Base-by-base conservation (phyloP, 2,113 vertebrate species). In the Orientallactaga bullata region DNA sequence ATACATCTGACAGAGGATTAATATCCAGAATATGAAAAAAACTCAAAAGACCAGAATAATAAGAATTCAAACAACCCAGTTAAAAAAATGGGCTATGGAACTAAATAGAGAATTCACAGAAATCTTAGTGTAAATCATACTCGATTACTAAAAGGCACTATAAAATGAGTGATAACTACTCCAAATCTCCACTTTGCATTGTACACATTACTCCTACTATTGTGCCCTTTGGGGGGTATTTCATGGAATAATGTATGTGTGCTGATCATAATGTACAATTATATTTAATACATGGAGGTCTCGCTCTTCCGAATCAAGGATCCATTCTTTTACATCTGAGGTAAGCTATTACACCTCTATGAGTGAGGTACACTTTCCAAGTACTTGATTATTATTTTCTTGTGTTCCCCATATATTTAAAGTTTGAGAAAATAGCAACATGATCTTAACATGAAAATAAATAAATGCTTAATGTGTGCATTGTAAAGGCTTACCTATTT, bases 241-340 rank as follows among this genome's bases (percentile, higher is more conserved):
- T 4, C 37, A 30, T 79, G 10, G 9, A 23, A 66, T 72, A 47
- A 47, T 47, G 4, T 8, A 4, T n/a, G 2, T n/a, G n/a, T 85
- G 8, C 71, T 23, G 77, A 17, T 6, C 73, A 47, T 47, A 47
- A 47, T 47, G 42, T 47, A 47, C 42, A 47, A 47, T 8, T 47
- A 47, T 8, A 47, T 8, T n/a, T n/a, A 47, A 47, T 47, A 47
- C 42, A 47, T 6, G n/a, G n/a, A n/a, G n/a, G n/a, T n/a, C n/a
- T n/a, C 8, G 8, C 42, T 47, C 42, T 47, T 47, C 61, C 15
- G 37, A 60, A 2, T 61, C 10, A 92, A 72, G n/a, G 89, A 87
- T 72, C 76, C 32, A 66, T 23, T n/a, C 6, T 90, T 79, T 51
- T 8, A 60, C 61, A 69, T 93, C 89, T 95, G 35, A 89, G 47